Conservation (phyloP, 2,113 vertebrate genomes). For the Myocastor coypus region DNA sequence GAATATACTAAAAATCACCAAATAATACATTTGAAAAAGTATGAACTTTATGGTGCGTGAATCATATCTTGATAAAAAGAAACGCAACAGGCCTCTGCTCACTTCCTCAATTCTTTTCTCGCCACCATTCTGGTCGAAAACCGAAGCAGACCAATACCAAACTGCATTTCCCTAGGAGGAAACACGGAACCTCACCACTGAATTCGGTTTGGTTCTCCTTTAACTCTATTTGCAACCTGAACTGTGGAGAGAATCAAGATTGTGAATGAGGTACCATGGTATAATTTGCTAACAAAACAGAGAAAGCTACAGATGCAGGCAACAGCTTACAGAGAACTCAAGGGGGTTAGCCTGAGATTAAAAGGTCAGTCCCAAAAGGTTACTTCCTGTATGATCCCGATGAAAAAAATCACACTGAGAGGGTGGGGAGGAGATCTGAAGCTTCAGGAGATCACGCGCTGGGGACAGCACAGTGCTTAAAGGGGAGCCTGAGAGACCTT, state of each 20-base stretch:
- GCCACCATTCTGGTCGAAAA: neutral
- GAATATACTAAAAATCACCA: neutral
- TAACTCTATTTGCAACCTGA: neutral
- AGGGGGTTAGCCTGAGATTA: neutral
- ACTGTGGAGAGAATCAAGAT: neutral
- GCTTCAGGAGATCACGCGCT: neutral
- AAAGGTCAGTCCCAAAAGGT: neutral
- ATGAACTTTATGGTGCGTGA: neutral
- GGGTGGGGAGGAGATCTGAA: neutral
- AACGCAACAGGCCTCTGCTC: neutral
- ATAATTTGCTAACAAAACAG: neutral
- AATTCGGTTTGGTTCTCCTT: neutral
- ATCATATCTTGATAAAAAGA: neutral
- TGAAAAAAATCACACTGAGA: neutral
- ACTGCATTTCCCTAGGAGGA: neutral
- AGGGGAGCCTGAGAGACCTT: neutral
- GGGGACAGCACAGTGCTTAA: neutral
- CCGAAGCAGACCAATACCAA: neutral
- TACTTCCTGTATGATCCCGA: neutral
- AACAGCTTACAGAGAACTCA: neutral
- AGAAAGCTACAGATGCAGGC: neutral
- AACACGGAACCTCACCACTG: neutral
- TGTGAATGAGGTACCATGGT: neutral
- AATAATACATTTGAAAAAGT: neutral
- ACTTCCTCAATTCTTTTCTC: neutral